phyloP scores from a whole-genome alignment of 2,888 invertebrate genomes.

The Tetragonula carbonaria region DNA sequence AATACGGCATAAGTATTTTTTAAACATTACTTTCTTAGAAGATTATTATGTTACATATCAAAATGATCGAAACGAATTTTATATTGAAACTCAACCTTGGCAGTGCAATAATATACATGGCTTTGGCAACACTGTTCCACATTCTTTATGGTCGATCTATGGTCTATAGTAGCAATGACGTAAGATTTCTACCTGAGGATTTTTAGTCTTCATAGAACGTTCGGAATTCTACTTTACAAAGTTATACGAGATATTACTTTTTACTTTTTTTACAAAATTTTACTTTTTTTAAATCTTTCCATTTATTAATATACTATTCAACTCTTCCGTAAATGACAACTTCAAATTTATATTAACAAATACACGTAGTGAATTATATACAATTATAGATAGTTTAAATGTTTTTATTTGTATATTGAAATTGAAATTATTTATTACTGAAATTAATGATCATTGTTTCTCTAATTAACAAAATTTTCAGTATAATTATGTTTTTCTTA shows the following conservation, averaged over 20 bases:
- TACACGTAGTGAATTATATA: background rate
- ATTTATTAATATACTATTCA: background rate
- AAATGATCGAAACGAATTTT: slow-evolving; percentile 37
- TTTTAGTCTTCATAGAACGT: slow-evolving; percentile 75
- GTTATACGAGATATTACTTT: background rate
- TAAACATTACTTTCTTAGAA: background rate
- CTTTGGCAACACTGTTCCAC: slow-evolving; percentile 77
- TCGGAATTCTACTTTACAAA: slow-evolving; percentile 28
- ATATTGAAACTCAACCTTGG: slow-evolving; percentile 52
- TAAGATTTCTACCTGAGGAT: slow-evolving; percentile 82
- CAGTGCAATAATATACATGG: slow-evolving; percentile 67
- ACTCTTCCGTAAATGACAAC: background rate
- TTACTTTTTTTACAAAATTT: background rate
- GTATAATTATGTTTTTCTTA: background rate
- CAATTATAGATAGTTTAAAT: slow-evolving; percentile 2
- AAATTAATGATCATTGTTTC: background rate
- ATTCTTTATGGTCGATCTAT: slow-evolving; percentile 79
- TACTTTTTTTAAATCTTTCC: background rate
- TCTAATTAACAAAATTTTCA: background rate
- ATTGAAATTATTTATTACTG: background rate
- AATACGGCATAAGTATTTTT: background rate
- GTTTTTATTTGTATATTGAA: background rate
- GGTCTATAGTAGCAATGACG: slow-evolving; percentile 79
- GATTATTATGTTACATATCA: background rate
- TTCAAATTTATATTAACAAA: background rate